Percentiles rank a stretch among this genome's conserved stretches.
These are phyloP conservation scores for Zapornia atra DNA, from an alignment of 2,113 vertebrate species.

Conservation along the genomic window DNA sequence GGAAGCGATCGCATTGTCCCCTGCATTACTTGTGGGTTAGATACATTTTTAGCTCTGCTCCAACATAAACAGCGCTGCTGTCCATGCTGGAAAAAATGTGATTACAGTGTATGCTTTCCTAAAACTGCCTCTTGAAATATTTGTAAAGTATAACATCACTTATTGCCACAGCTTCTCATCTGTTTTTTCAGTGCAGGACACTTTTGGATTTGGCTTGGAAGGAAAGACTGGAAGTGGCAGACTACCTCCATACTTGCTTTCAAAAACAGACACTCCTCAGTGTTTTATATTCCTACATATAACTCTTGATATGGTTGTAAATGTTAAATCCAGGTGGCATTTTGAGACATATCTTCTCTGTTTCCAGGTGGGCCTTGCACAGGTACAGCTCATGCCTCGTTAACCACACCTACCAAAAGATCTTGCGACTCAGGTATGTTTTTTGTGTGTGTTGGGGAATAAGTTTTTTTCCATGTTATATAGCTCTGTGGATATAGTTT, in stretches of 20 bases:
- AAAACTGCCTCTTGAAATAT: neutral
- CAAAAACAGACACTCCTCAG: neutral
- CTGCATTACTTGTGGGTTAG: neutral
- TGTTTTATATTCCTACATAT: neutral
- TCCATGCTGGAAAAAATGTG: neutral
- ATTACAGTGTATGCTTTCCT: neutral
- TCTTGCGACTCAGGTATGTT: conserved; percentile 89
- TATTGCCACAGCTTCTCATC: neutral
- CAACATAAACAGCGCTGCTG: neutral
- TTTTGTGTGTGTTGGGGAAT: neutral
- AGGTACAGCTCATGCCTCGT: conserved; percentile 88
- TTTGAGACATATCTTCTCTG: conserved; percentile 58
- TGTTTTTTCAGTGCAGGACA: neutral
- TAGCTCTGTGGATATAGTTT: neutral
- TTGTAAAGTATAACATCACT: neutral
- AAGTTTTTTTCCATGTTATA: neutral
- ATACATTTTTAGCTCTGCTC: neutral
- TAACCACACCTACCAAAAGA: conserved; percentile 91
- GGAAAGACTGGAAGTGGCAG: neutral
- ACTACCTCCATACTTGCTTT: neutral
- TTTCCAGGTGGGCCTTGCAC: conserved; percentile 88
- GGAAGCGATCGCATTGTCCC: neutral
- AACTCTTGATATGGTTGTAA: neutral
- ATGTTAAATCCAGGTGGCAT: neutral
- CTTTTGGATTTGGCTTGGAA: neutral